A percentile compares a stretch with the other conserved stretches of the same genome.
Evolutionary conservation across 2,113 vertebrate species (phyloP).

Genomic region (Campylomormyrus tamandua): DNA sequence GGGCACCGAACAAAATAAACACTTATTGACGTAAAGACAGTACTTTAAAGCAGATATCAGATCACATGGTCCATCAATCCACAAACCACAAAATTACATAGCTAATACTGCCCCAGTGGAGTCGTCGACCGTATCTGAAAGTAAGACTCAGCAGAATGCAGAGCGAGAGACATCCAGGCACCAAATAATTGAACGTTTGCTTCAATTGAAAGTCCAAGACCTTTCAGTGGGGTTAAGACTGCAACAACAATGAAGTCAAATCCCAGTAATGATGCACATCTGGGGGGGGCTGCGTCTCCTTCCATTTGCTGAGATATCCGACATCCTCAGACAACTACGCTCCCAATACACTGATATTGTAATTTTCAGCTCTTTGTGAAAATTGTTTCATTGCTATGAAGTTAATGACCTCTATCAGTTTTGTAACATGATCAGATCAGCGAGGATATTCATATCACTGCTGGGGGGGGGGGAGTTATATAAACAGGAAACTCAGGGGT

Average conservation of each 20-base stretch:
- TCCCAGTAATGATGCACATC: slow-evolving; percentile 40
- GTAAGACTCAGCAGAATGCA: slow-evolving; percentile 46
- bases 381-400: not conserved
- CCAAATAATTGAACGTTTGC: slow-evolving; percentile 63
- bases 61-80: slow-evolving; percentile 44
- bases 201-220: slow-evolving; percentile 52
- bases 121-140: slow-evolving; percentile 43
- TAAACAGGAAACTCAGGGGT: slow-evolving; percentile 27
- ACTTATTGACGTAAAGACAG: slow-evolving; percentile 48
- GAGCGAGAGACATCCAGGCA: slow-evolving; percentile 60
- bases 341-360: not conserved
- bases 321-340: slow-evolving; percentile 12
- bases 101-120: slow-evolving; percentile 51
- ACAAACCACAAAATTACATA: slow-evolving; percentile 65
- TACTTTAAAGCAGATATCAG: slow-evolving; percentile 46
- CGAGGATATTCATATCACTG: not conserved
- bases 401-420: not conserved
- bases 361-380: slow-evolving; percentile 4
- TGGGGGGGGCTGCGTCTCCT: slow-evolving; percentile 42
- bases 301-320: slow-evolving; percentile 18
- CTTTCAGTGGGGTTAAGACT: slow-evolving; percentile 39
- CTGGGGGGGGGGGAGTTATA: not conserved
- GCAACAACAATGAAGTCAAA: slow-evolving; percentile 29
- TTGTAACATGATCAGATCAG: not conserved
- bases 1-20: slow-evolving; percentile 54